phyloP scores from a whole-genome alignment of 2,113 vertebrate species.

The Dissostichus mawsoni region DNA sequence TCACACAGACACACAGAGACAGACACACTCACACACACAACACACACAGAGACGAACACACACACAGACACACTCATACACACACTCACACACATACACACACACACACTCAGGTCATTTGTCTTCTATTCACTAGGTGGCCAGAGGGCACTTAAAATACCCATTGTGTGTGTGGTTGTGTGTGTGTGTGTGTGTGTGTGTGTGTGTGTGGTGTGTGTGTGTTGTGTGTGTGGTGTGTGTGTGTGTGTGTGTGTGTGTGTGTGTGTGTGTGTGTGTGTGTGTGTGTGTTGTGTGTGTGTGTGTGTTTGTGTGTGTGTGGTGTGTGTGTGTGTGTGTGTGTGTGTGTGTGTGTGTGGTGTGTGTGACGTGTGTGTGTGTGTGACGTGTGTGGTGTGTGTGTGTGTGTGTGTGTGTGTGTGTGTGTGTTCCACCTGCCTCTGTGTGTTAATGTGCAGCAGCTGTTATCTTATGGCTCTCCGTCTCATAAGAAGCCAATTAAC shows the following conservation, averaged over 20 bases:
- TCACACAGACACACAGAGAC: too few species aligned
- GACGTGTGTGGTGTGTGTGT: background rate
- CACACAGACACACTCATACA: too few species aligned
- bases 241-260: background rate
- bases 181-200: slow-evolving; percentile 17
- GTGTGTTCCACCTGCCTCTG: slow-evolving; percentile 48
- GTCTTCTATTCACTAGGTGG: slow-evolving; percentile 78
- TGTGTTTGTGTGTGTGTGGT: background rate
- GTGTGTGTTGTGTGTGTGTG: slow-evolving; percentile 6
- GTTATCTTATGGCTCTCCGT: slow-evolving; percentile 59
- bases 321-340: slow-evolving; percentile 14
- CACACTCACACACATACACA: too few species aligned
- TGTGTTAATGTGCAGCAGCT: slow-evolving; percentile 71
- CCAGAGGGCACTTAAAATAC: slow-evolving; percentile 71
- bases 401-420: background rate
- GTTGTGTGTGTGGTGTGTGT: background rate
- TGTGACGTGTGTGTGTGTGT: too few species aligned
- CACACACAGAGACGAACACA: too few species aligned
- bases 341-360: slow-evolving; percentile 15
- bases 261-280: background rate
- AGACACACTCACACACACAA: too few species aligned
- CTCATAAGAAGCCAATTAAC: slow-evolving; percentile 69
- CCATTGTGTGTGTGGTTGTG: background rate
- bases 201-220: slow-evolving; percentile 9
- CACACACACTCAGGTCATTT: slow-evolving; percentile 74